Percentiles rank a stretch among this genome's conserved stretches.
Conservation (phyloP, 2,113 vertebrate genomes). For the Bos javanicus region DNA sequence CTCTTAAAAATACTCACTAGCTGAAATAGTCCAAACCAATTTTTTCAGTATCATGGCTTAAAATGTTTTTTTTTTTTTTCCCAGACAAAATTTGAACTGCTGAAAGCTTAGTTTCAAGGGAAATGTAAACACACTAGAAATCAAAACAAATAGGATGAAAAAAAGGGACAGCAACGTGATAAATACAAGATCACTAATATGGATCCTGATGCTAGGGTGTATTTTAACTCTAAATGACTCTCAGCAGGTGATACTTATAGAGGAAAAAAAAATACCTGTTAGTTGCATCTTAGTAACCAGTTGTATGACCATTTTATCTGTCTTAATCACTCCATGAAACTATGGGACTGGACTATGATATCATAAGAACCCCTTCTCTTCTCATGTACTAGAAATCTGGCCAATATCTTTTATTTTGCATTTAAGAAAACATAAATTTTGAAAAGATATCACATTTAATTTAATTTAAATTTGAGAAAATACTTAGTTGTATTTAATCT, state of each 20-base stretch:
- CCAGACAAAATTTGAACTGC: not conserved
- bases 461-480: not conserved
- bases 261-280: not conserved
- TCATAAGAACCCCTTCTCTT: not conserved
- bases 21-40: not conserved
- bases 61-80: not conserved
- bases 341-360: not conserved
- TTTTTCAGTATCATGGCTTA: not conserved
- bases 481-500: not conserved
- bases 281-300: not conserved
- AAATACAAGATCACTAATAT: not conserved
- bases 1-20: not conserved
- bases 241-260: not conserved
- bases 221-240: not conserved
- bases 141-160: not conserved
- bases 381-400: not conserved
- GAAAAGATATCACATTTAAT: not conserved
- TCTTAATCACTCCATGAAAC: not conserved
- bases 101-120: not conserved
- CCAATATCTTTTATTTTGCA: not conserved
- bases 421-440: not conserved
- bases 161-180: not conserved
- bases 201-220: not conserved
- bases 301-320: not conserved
- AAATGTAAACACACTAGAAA: not conserved